Percentiles rank a stretch among this genome's conserved stretches.
These are phyloP conservation scores for Euproctis similis DNA, from an alignment of 2,888 invertebrate genomes.

Conservation along the genomic window DNA sequence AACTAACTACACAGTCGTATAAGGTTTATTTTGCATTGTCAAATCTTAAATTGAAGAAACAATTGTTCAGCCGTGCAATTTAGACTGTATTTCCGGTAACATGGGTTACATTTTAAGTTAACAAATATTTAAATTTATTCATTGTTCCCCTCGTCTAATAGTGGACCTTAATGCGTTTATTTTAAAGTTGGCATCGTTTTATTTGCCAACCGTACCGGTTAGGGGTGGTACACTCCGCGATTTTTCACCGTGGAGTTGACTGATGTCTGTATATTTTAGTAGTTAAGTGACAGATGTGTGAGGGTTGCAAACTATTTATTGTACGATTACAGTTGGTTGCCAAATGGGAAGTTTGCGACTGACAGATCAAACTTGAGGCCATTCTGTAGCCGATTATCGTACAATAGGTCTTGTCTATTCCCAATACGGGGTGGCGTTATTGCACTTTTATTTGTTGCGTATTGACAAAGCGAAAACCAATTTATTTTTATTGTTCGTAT, in stretches of 20 bases:
- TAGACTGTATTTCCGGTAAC: conserved; percentile 74
- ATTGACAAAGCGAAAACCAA: conserved; percentile 23
- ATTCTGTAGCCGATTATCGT: conserved; percentile 40
- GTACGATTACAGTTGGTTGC: conserved; percentile 66
- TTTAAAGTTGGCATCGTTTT: conserved; percentile 21
- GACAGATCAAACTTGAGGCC: conserved; percentile 57
- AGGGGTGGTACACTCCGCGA: conserved; percentile 60
- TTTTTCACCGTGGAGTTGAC: conserved; percentile 67
- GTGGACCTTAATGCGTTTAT: conserved; percentile 34
- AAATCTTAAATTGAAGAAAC: conserved; percentile 48
- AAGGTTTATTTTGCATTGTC: conserved; percentile 34
- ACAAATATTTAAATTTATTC: conserved; percentile 75
- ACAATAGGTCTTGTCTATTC: conserved; percentile 18
- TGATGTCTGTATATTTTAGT: conserved; percentile 75
- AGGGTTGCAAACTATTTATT: conserved; percentile 72
- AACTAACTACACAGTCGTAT: conserved; percentile 29
- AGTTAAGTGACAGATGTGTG: conserved; percentile 73
- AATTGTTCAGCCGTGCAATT: conserved; percentile 70
- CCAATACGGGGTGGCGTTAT: conserved; percentile 10
- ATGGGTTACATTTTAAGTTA: conserved; percentile 76
- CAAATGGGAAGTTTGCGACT: conserved; percentile 57
- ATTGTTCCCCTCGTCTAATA: conserved; percentile 33
- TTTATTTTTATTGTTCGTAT: conserved; percentile 30
- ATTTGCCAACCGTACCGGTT: conserved; percentile 19
- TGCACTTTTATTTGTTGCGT: conserved; percentile 51